Conservation (phyloP, 1,140 invertebrate genomes). For the Drosophila kurseongensis region DNA sequence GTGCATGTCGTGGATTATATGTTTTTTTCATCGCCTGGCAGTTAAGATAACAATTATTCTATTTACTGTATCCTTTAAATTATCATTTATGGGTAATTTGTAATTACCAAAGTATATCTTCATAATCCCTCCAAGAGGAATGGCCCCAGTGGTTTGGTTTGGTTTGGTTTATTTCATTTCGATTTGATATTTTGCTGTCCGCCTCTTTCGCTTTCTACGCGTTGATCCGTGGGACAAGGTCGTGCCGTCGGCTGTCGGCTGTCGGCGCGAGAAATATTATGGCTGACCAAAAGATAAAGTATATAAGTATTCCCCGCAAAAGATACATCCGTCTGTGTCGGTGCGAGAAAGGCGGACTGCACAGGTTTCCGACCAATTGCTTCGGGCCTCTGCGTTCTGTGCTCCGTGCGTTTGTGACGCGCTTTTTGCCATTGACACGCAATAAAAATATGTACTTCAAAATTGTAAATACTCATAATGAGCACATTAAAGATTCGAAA, state of each 20-base stretch:
- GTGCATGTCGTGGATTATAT: no score
- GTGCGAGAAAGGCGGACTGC: constrained; percentile 27
- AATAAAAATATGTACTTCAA: constrained; percentile 76
- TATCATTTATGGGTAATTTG: neutral
- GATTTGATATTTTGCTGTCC: constrained; percentile 34
- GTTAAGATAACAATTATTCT: no score
- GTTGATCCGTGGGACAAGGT: constrained; percentile 71
- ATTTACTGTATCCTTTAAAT: neutral
- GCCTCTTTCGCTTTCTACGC: constrained; percentile 69
- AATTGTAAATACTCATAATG: constrained; percentile 58
- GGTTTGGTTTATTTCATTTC: constrained; percentile 34
- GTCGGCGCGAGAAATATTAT: constrained; percentile 72
- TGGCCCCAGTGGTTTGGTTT: neutral
- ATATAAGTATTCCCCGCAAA: constrained; percentile 37
- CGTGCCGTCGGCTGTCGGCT: constrained; percentile 75
- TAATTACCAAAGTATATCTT: neutral
- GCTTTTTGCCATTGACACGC: constrained; percentile 80
- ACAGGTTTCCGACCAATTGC: constrained; percentile 27
- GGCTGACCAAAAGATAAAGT: constrained; percentile 75
- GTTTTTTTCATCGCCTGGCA: no score
- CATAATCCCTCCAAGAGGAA: constrained; percentile 3
- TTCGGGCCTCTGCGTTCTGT: neutral
- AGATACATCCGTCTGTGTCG: constrained; percentile 17
- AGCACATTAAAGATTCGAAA: constrained; percentile 21
- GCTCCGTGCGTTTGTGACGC: constrained; percentile 65